Evolutionary conservation across 2,888 invertebrate species (phyloP).

Genomic region (Sphaerophoria rueppellii): DNA sequence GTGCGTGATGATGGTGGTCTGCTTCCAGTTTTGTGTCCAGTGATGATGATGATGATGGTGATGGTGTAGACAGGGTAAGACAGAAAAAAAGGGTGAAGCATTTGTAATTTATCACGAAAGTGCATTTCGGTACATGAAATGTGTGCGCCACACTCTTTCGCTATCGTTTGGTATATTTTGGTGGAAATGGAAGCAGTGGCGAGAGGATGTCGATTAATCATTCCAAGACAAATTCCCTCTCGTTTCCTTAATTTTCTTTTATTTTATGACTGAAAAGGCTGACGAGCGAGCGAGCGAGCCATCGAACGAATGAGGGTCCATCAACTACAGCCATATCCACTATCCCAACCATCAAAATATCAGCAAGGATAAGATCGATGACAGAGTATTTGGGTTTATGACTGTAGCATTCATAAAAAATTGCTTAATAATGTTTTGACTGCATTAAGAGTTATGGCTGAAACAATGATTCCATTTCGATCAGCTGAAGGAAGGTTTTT

Average conservation of each 20-base stretch:
- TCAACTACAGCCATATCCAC: constrained; percentile 54
- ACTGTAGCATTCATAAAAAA: constrained; percentile 70
- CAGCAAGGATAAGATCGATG: constrained; percentile 68
- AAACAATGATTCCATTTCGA: constrained; percentile 57
- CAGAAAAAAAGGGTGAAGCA: constrained; percentile 59
- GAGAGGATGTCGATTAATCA: constrained; percentile 72
- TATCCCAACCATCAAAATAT: constrained; percentile 45
- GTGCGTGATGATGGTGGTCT: constrained; percentile 44
- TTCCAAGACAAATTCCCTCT: constrained; percentile 72
- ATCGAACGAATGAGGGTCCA: constrained; percentile 28
- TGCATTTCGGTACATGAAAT: constrained; percentile 69
- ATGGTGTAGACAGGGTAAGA: neutral
- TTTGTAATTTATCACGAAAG: constrained; percentile 71
- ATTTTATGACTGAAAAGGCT: constrained; percentile 49
- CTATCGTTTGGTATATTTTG: neutral
- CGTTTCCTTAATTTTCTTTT: constrained; percentile 70
- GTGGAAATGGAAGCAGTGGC: constrained; percentile 49
- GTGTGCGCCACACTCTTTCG: constrained; percentile 65
- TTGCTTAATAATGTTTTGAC: constrained; percentile 74
- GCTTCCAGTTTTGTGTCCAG: constrained; percentile 30
- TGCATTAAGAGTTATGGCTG: constrained; percentile 65
- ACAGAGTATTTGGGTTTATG: constrained; percentile 67
- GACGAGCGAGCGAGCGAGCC: constrained; percentile 2
- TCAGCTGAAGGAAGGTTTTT: constrained; percentile 38
- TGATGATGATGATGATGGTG: constrained; percentile 4